These are phyloP conservation scores for Spinus pinus DNA, from an alignment of 2,797 vertebrate species.

Conservation along the genomic window DNA sequence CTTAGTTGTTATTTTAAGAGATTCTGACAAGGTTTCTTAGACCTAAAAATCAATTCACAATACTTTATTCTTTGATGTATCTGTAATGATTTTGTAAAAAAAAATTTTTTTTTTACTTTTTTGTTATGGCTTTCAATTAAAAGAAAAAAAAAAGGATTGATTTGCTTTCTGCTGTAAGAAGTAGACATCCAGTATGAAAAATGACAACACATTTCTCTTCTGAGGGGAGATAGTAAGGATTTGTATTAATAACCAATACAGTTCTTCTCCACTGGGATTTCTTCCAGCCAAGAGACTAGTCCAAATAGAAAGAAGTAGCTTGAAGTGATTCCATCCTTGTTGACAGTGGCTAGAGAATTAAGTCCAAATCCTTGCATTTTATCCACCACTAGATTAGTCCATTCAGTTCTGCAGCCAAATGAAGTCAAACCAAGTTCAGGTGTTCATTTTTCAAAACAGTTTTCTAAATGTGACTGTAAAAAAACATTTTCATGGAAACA, in stretches of 20 bases:
- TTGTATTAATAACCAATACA: conserved; percentile 27
- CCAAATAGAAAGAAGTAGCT: conserved; percentile 7
- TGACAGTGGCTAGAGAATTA: conserved; percentile 2
- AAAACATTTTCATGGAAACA: neutral
- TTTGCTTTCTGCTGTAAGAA: neutral
- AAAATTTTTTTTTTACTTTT: neutral
- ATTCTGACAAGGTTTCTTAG: neutral
- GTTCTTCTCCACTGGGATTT: neutral
- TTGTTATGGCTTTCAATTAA: neutral
- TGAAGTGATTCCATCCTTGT: conserved; percentile 12
- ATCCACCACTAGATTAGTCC: neutral
- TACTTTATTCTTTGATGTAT: neutral
- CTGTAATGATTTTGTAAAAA: neutral
- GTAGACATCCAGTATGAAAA: neutral
- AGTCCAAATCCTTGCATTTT: conserved; percentile 28
- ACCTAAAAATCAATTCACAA: neutral
- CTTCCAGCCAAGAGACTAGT: neutral
- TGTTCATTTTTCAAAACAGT: neutral
- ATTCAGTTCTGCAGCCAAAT: conserved; percentile 4
- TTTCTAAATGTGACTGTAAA: neutral
- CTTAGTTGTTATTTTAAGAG: neutral
- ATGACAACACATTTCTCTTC: conserved; percentile 2
- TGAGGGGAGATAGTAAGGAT: conserved; percentile 14
- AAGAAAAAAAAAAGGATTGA: neutral
- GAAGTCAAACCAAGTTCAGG: neutral